Conservation (phyloP, 2,113 vertebrate genomes). For the Myrmecophaga tridactyla region DNA sequence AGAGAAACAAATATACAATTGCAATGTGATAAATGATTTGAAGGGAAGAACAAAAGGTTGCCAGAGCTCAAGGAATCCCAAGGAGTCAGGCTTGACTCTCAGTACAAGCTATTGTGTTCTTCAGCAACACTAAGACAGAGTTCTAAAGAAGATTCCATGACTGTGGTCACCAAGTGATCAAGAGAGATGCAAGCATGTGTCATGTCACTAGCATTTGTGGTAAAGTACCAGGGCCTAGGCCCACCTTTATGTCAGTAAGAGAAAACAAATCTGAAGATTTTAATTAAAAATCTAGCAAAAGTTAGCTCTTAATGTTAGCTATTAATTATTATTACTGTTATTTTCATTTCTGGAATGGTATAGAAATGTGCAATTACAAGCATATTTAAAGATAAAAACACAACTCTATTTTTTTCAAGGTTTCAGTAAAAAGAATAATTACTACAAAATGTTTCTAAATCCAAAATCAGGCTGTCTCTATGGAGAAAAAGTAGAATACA, state of each 20-base stretch:
- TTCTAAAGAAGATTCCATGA: not conserved
- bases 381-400: constrained; percentile 1
- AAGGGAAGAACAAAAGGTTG: not conserved
- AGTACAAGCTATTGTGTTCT: not conserved
- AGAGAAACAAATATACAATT: not conserved
- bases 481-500: not conserved
- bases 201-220: not conserved
- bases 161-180: not conserved
- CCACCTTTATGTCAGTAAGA: not conserved
- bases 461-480: not conserved
- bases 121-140: not conserved
- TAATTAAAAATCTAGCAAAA: not conserved
- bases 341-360: not conserved
- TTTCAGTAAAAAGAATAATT: not conserved
- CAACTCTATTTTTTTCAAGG: not conserved
- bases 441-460: constrained; percentile 4
- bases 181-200: not conserved
- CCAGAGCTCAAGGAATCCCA: not conserved
- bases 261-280: not conserved
- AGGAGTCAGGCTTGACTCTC: not conserved
- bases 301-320: not conserved
- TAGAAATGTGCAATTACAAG: not conserved
- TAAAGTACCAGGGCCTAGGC: not conserved
- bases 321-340: not conserved
- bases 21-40: not conserved